Conservation (phyloP, 2,113 vertebrate genomes). For the Lagopus muta region DNA sequence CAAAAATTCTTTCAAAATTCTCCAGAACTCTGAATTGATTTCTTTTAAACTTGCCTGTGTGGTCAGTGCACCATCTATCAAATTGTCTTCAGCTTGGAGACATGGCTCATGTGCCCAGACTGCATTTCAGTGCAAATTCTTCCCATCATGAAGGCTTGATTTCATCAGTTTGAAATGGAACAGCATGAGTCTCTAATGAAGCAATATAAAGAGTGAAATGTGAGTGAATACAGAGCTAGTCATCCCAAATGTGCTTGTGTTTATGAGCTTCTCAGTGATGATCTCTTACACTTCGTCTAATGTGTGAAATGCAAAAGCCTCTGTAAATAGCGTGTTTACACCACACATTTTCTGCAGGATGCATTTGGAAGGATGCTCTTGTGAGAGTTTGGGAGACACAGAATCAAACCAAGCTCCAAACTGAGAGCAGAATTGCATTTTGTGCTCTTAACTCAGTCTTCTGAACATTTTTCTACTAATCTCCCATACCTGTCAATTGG, state of each 20-base stretch:
- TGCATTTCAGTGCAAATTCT: constrained; percentile 11
- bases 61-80: constrained; percentile 61
- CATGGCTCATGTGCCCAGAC: background rate
- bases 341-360: rapidly evolving
- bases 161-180: background rate
- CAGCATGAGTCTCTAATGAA: background rate
- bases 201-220: background rate
- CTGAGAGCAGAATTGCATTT: background rate
- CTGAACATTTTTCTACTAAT: background rate
- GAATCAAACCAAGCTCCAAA: background rate
- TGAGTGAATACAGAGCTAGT: background rate
- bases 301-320: background rate
- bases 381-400: background rate
- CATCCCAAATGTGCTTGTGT: background rate
- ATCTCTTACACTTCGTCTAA: background rate
- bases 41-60: constrained; percentile 46
- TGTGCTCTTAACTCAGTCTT: background rate
- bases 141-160: background rate
- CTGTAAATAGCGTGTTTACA: background rate
- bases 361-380: background rate
- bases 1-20: constrained; percentile 49
- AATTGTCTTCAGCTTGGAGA: constrained; percentile 44
- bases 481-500: background rate
- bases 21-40: constrained; percentile 20
- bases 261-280: background rate